A percentile compares a stretch with the other conserved stretches of the same genome.
phyloP scores from a whole-genome alignment of 2,888 invertebrate species.

The Orchestes rusci region DNA sequence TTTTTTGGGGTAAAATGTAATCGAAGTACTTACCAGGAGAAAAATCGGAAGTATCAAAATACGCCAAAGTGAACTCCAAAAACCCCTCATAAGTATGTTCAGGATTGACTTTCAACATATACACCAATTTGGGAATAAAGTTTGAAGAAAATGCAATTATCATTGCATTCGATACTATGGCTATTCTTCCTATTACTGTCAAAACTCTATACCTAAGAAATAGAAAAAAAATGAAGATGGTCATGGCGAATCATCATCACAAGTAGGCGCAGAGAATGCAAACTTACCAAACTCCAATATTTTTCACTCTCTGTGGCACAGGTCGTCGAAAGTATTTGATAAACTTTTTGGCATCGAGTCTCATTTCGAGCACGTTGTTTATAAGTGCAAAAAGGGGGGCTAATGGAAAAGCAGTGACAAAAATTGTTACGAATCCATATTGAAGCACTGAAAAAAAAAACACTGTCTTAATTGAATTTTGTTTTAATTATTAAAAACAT shows the following conservation, averaged over 20 bases:
- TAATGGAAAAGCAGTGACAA: slow-evolving; percentile 79
- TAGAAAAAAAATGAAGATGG: neutral
- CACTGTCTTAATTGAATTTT: neutral
- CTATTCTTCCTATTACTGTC: slow-evolving; percentile 64
- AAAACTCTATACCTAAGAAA: slow-evolving; percentile 54
- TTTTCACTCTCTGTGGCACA: slow-evolving; percentile 62
- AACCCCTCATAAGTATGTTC: slow-evolving; percentile 53
- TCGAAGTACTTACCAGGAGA: slow-evolving; percentile 35
- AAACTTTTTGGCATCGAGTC: slow-evolving; percentile 76
- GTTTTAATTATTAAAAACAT: neutral
- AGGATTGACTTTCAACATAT: slow-evolving; percentile 48
- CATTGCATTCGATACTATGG: slow-evolving; percentile 72
- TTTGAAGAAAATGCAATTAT: slow-evolving; percentile 76
- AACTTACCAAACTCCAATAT: slow-evolving; percentile 73
- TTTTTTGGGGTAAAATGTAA: too few species aligned
- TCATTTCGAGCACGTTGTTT: slow-evolving; percentile 78
- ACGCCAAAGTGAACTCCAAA: slow-evolving; percentile 60
- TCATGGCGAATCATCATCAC: neutral
- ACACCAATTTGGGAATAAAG: slow-evolving; percentile 72
- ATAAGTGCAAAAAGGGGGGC: slow-evolving; percentile 75
- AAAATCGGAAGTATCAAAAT: slow-evolving; percentile 59
- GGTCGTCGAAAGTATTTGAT: slow-evolving; percentile 66
- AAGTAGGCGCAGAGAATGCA: too few species aligned
- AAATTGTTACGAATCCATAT: slow-evolving; percentile 80
- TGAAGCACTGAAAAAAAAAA: slow-evolving; percentile 57